These are phyloP conservation scores for Phrynosoma platyrhinos DNA, from an alignment of 2,113 vertebrate genomes.

Conservation along the genomic window DNA sequence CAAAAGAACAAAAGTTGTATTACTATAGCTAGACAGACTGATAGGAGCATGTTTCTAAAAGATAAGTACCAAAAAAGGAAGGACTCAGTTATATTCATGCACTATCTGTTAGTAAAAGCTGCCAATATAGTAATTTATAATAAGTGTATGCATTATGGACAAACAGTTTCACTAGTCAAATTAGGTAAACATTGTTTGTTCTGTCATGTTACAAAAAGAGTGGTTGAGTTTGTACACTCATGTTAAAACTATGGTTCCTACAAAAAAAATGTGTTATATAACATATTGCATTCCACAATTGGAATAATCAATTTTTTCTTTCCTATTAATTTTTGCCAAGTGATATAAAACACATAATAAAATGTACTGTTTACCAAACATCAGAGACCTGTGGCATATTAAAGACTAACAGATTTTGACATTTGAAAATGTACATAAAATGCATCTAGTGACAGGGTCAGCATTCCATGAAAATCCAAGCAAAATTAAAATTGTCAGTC, in stretches of 20 bases:
- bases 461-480: too few relatives aligned
- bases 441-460: too few relatives aligned
- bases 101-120: background rate
- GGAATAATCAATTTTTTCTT: background rate
- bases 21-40: background rate
- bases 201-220: background rate
- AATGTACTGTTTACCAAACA: background rate
- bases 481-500: too few relatives aligned
- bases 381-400: too few relatives aligned
- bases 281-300: background rate
- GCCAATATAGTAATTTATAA: background rate
- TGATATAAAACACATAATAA: background rate
- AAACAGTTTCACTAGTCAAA: background rate
- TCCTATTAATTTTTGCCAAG: background rate
- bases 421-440: too few relatives aligned
- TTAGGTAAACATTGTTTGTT: background rate
- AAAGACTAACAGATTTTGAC: too few relatives aligned
- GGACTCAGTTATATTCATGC: background rate
- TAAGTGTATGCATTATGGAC: background rate
- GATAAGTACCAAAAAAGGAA: background rate
- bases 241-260: background rate
- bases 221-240: too few relatives aligned
- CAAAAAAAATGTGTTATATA: background rate
- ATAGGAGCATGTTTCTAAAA: too few relatives aligned
- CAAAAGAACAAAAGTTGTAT: constrained; percentile 17